Base-by-base conservation (phyloP, 2,113 vertebrate species). In the Anolis carolinensis region DNA sequence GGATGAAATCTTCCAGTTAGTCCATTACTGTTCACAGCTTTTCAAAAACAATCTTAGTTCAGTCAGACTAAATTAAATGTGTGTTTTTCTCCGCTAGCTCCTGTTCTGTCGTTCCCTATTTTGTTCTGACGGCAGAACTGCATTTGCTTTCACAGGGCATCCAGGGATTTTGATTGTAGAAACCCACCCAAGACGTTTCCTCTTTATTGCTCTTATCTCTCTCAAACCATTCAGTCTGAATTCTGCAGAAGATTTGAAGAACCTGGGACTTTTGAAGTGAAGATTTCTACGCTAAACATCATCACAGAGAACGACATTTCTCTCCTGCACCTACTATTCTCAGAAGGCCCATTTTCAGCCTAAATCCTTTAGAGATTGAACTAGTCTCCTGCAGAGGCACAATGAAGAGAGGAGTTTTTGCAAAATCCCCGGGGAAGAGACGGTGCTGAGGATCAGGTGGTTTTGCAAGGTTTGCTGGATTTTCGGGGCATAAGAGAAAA, bases 341-440 rank as follows among this genome's bases (percentile, higher is more conserved):
- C 85, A 63, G 70, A 36, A 86, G 36, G 59, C 55, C 68, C 36
- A 71, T 27, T 14, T 63, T 73, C 44, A 63, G 20, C 18, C 71
- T 63, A 2, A 0, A 85, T 63, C 77, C 77, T 62, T 1, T 0
- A 4, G 70, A 82, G 80, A 71, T n/a, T 34, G 44, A 91, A 67
- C 32, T 78, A 14, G 70, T 65, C 81, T 88, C 90, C 81, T 73
- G 77, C 73, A 13, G n/a, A 79, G 82, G 87, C 86, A 89, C 86
- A 86, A 75, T n/a, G 55, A 74, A 18, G 67, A 32, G 27, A 36
- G 62, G 68, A 85, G 86, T 72, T 86, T 82, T 88, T 89, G 76
- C 89, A 90, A 92, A 92, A 78, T 82, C 89, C 89, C 81, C 92
- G 89, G 87, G 80, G 88, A 89, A 88, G n/a, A 10, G 79, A 84